These are phyloP conservation scores for Gopherus evgoodei DNA, from an alignment of 2,113 vertebrate species.

Conservation along the genomic window DNA sequence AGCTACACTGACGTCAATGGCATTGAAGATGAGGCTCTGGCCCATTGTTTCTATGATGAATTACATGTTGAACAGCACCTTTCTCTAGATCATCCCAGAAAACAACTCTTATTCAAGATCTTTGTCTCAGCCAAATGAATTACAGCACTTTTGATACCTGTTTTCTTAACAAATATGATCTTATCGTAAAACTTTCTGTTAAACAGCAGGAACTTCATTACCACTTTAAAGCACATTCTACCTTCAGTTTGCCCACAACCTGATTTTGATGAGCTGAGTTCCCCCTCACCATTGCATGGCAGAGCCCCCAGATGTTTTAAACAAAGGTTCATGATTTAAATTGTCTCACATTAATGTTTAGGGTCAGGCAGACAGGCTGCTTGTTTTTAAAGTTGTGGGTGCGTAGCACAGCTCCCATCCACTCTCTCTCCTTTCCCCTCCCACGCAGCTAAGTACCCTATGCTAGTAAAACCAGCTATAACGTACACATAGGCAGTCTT, in stretches of 20 bases:
- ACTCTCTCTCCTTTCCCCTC: background rate
- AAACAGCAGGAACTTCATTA: constrained; percentile 72
- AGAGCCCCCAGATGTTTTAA: background rate
- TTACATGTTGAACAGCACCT: rapidly evolving
- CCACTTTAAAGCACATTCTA: constrained; percentile 76
- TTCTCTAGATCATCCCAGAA: background rate
- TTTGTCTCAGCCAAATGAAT: constrained; percentile 59
- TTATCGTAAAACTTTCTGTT: constrained; percentile 76
- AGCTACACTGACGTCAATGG: background rate
- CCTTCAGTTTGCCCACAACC: constrained; percentile 51
- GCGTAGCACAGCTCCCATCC: background rate
- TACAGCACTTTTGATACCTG: constrained; percentile 53
- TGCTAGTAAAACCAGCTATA: background rate
- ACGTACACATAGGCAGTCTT: background rate
- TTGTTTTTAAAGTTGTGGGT: background rate
- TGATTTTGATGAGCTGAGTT: constrained; percentile 40
- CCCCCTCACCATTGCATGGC: background rate
- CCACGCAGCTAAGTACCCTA: background rate
- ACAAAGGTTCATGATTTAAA: constrained; percentile 50
- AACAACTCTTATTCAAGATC: background rate
- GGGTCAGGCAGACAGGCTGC: background rate
- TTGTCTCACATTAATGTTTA: background rate
- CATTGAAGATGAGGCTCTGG: background rate
- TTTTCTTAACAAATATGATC: constrained; percentile 72
- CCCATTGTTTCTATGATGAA: rapidly evolving